Conservation (phyloP, 2,888 invertebrate species). For the Linhomoeus sp. region DNA sequence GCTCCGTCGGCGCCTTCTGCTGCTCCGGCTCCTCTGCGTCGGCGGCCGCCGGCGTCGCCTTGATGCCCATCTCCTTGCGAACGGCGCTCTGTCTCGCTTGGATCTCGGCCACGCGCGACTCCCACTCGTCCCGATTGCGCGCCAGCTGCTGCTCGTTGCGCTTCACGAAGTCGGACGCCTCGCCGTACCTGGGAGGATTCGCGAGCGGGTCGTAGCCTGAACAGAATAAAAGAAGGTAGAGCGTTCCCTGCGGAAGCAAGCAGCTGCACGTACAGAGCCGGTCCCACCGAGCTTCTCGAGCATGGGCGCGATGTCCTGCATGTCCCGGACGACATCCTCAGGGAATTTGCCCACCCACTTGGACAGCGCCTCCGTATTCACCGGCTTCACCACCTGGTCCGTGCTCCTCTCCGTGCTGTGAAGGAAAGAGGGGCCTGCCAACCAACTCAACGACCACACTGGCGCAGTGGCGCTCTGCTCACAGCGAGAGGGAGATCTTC, state of each 20-base stretch:
- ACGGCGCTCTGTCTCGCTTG: too few relatives aligned
- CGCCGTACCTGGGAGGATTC: conserved; percentile 84
- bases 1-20: too few relatives aligned
- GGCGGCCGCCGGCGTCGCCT: too few relatives aligned
- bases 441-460: conserved; percentile 5
- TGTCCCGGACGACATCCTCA: conserved; percentile 59
- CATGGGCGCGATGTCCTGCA: conserved; percentile 26
- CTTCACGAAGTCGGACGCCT: conserved; percentile 42
- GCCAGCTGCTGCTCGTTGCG: conserved; percentile 9
- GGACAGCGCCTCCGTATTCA: conserved; percentile 73
- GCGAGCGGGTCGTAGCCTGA: conserved; percentile 74
- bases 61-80: too few relatives aligned
- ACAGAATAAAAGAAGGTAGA: not conserved
- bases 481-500: conserved; percentile 35
- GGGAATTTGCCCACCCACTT: conserved; percentile 37
- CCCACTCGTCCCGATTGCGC: conserved; percentile 22
- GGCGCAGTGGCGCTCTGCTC: conserved; percentile 45
- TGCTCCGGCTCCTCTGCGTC: too few relatives aligned
- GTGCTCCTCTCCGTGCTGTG: conserved; percentile 82
- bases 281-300: conserved; percentile 28
- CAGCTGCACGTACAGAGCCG: not conserved
- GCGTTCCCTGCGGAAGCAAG: too few relatives aligned
- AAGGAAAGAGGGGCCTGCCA: conserved; percentile 13
- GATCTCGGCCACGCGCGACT: conserved; percentile 11
- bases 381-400: conserved; percentile 94